Evolutionary conservation across 2,797 vertebrate species (phyloP), one percentile per base, ranked within the genome.

Genomic region (Triplophysa yarkandensis): DNA sequence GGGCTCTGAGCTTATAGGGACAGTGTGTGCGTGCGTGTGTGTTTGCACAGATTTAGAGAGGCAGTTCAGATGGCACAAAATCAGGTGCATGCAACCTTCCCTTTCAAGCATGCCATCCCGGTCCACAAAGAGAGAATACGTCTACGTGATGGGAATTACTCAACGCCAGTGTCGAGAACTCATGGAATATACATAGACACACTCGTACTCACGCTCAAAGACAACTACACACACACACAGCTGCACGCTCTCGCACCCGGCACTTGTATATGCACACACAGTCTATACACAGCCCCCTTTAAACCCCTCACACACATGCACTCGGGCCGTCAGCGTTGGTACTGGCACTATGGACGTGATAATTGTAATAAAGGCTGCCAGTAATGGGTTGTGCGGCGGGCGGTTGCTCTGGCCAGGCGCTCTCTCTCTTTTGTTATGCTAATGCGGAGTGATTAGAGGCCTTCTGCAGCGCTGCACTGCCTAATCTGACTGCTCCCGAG

Each of bases 301-400:
- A 79, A 64, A 69, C 62, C 68, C 62, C 50, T 55, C 23, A 28
- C 28, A 27, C 68, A 65, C 65, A 60, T 46, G n/a, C 79, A 43
- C 65, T 23, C 46, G 62, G 68, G 44, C 75, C 63, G 71, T 83
- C 80, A 83, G 78, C 27, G 50, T 25, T 57, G 60, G 80, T 73
- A 58, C 73, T 77, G 75, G 66, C 78, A 71, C 78, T 81, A 84
- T 79, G 82, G 78, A 84, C 81, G 78, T 75, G 82, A 84, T 84
- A 84, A 84, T 84, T 84, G 82, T 84, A 77, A 84, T 82, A 82
- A 82, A 84, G 82, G 78, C 82, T 71, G 82, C 77, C 82, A 76
- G 78, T 84, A 84, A 84, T 84, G 80, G 82, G 80, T 75, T 82
- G 73, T 82, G 82, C 78, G 77, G 64, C 57, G 39, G n/a, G 30